Conservation (phyloP, 2,888 invertebrate species). For the Lasius platythorax region DNA sequence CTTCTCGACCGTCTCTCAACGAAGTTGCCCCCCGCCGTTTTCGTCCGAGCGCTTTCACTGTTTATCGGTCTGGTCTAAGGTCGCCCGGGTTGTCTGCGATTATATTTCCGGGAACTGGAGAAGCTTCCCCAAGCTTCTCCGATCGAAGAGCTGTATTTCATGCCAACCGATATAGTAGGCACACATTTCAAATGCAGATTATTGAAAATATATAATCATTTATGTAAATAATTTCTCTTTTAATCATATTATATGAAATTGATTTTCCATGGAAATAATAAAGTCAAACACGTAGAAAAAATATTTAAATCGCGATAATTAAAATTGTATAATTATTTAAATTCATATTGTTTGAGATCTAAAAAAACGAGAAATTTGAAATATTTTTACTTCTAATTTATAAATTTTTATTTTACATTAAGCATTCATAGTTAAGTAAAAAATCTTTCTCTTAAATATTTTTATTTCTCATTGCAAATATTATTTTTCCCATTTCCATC, state of each 20-base stretch:
- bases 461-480: background rate
- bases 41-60: constrained; percentile 17
- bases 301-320: no score
- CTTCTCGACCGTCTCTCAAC: constrained; percentile 70
- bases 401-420: no score
- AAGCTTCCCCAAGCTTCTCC: background rate
- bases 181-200: background rate
- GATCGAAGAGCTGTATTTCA: background rate
- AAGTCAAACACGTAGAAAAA: no score
- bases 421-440: no score
- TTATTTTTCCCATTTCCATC: background rate
- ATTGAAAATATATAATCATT: background rate
- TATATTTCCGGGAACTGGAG: constrained; percentile 56
- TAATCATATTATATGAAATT: background rate
- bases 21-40: constrained; percentile 21
- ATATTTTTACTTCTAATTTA: no score
- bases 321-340: no score
- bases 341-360: no score
- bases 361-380: no score
- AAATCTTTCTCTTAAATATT: background rate
- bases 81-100: constrained; percentile 66
- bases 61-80: constrained; percentile 53
- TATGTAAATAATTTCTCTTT: background rate
- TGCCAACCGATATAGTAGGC: background rate
- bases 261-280: no score